phyloP scores from a whole-genome alignment of 1,140 invertebrate genomes.

The Diorhabda elongata region DNA sequence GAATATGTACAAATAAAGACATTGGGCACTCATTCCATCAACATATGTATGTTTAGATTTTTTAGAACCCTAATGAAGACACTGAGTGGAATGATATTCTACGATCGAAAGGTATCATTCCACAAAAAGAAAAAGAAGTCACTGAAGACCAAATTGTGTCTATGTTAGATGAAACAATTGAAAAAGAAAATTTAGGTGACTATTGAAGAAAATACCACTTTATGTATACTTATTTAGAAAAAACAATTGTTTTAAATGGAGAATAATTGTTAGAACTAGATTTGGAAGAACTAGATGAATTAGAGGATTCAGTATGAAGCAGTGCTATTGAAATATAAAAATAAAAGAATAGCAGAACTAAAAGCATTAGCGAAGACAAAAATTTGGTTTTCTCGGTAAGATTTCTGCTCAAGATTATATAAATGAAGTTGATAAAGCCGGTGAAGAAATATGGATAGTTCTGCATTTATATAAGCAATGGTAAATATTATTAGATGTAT shows the following conservation, averaged over 20 bases:
- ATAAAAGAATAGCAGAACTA: conserved; percentile 84
- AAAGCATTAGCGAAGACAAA: conserved; percentile 66
- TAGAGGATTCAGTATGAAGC: conserved; percentile 94
- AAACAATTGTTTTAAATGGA: conserved; percentile 45
- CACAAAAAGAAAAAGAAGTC: conserved; percentile 75
- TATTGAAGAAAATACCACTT: neutral
- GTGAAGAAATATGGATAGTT: conserved; percentile 88
- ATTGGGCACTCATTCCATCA: too few species aligned
- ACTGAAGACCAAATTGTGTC: conserved; percentile 89
- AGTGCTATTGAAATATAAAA: conserved; percentile 72
- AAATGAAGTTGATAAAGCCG: conserved; percentile 89
- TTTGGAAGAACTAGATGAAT: conserved; percentile 84
- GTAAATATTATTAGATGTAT: conserved; percentile 51
- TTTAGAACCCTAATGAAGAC: conserved; percentile 87
- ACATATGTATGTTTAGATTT: neutral
- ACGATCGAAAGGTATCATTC: conserved; percentile 85
- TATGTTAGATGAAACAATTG: conserved; percentile 82
- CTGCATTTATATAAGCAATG: conserved; percentile 92
- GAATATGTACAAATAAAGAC: too few species aligned
- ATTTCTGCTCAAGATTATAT: conserved; percentile 92
- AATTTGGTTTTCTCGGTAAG: conserved; percentile 82
- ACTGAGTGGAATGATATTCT: conserved; percentile 97
- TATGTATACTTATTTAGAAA: conserved; percentile 22
- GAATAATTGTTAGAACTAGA: conserved; percentile 73
- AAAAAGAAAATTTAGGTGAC: conserved; percentile 58